Evolutionary conservation across 2,888 invertebrate genomes (phyloP).

Genomic region (Linnaemya tessellans): DNA sequence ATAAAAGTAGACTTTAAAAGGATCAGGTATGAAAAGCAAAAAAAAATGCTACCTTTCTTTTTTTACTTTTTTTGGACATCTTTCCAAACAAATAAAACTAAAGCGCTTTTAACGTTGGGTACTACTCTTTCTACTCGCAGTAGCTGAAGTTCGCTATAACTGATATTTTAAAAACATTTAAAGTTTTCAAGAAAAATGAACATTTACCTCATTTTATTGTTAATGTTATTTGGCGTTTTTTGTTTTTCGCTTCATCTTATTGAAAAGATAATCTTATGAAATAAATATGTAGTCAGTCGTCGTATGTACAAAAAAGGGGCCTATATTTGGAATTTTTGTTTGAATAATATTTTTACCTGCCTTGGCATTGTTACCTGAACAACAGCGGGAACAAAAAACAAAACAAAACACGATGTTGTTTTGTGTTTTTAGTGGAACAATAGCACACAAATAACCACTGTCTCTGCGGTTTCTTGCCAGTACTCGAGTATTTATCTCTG

Average conservation of each 20-base stretch:
- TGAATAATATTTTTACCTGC: constrained; percentile 61
- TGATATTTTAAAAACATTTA: constrained; percentile 31
- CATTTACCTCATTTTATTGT: constrained; percentile 39
- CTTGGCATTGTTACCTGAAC: constrained; percentile 70
- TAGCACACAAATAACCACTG: constrained; percentile 34
- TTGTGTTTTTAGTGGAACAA: constrained; percentile 52
- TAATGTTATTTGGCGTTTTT: constrained; percentile 14
- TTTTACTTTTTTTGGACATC: not conserved
- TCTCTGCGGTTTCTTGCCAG: constrained; percentile 34
- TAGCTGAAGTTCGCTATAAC: constrained; percentile 14
- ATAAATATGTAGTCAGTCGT: constrained; percentile 10
- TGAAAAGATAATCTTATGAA: constrained; percentile 70
- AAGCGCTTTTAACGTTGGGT: not conserved
- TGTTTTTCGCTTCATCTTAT: constrained; percentile 53
- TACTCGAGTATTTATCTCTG: constrained; percentile 1
- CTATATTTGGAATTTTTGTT: constrained; percentile 51
- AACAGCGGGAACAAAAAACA: not conserved
- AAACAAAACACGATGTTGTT: constrained; percentile 1
- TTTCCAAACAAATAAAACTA: constrained; percentile 11
- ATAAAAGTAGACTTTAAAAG: not conserved
- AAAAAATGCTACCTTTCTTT: too few species aligned
- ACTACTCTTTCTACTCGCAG: not conserved
- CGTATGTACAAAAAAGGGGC: constrained; percentile 32
- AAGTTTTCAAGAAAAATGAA: constrained; percentile 35
- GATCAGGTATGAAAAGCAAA: not conserved